These are phyloP conservation scores for Meghimatium bilineatum DNA, from an alignment of 2,888 invertebrate species.

Conservation along the genomic window DNA sequence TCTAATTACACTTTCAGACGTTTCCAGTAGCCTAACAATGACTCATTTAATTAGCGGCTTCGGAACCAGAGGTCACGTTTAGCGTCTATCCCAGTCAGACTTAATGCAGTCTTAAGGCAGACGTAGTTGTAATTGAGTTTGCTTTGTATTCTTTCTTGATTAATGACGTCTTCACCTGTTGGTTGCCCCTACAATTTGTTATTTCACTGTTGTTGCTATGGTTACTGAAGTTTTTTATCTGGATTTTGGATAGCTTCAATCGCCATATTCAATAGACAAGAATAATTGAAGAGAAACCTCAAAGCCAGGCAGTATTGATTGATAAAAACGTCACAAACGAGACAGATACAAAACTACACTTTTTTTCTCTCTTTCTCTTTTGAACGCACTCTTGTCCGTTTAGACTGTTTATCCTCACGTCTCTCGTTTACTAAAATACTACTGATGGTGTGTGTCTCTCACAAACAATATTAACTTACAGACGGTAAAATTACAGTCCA, in stretches of 20 bases:
- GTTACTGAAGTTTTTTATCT: conserved; percentile 2
- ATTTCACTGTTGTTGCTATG: neutral
- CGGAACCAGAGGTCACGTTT: neutral
- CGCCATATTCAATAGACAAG: neutral
- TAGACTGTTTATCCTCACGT: neutral
- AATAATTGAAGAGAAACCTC: neutral
- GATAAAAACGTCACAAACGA: neutral
- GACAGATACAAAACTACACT: neutral
- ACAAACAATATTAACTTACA: no score
- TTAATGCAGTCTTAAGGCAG: neutral
- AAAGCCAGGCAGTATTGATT: neutral
- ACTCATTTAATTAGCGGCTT: neutral
- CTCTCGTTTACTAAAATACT: no score
- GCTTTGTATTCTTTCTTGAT: neutral
- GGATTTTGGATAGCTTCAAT: neutral
- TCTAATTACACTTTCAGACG: neutral
- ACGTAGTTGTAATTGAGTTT: neutral
- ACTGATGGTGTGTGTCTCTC: no score
- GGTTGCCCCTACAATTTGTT: neutral
- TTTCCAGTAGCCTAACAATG: neutral
- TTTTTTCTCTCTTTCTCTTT: neutral
- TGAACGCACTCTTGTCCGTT: neutral
- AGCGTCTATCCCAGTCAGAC: neutral
- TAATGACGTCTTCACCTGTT: neutral
- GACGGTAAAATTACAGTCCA: no score